A percentile compares a stretch with the other conserved stretches of the same genome.
These are phyloP conservation scores for Drosophila borealis DNA, from an alignment of 2,888 invertebrate species.

Conservation along the genomic window DNA sequence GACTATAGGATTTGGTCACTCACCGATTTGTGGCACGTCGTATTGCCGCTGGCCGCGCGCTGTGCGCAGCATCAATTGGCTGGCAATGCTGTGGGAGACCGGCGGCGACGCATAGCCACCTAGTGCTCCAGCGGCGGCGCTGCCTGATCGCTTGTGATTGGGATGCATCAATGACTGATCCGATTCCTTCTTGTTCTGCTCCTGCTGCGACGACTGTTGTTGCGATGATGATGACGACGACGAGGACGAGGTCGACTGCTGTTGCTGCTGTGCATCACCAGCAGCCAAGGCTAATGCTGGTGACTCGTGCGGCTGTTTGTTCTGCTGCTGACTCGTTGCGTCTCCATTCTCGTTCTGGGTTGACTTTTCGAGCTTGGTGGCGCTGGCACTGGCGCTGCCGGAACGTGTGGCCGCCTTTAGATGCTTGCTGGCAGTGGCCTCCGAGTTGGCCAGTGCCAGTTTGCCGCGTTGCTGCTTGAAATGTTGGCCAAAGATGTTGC, in stretches of 20 bases:
- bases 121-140: constrained; percentile 49
- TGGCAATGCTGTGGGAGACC: constrained; percentile 88
- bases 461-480: constrained; percentile 73
- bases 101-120: constrained; percentile 73
- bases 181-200: constrained; percentile 61
- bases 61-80: constrained; percentile 92
- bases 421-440: constrained; percentile 79
- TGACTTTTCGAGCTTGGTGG: constrained; percentile 45
- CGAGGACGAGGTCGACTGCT: background rate
- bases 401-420: constrained; percentile 61
- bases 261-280: constrained; percentile 24
- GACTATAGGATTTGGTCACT: constrained; percentile 80
- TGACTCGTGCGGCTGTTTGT: constrained; percentile 19
- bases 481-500: constrained; percentile 79
- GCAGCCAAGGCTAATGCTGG: constrained; percentile 15
- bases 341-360: constrained; percentile 25
- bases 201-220: constrained; percentile 43
- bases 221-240: background rate
- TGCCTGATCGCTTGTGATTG: constrained; percentile 82
- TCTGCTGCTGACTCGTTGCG: constrained; percentile 19
- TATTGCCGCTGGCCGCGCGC: constrained; percentile 91
- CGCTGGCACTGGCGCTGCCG: constrained; percentile 21
- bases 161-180: constrained; percentile 75
- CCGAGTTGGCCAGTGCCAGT: constrained; percentile 74
- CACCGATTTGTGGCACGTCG: constrained; percentile 95